phyloP scores from a whole-genome alignment of 2,888 invertebrate species.

The Lomographa bimaculata region DNA sequence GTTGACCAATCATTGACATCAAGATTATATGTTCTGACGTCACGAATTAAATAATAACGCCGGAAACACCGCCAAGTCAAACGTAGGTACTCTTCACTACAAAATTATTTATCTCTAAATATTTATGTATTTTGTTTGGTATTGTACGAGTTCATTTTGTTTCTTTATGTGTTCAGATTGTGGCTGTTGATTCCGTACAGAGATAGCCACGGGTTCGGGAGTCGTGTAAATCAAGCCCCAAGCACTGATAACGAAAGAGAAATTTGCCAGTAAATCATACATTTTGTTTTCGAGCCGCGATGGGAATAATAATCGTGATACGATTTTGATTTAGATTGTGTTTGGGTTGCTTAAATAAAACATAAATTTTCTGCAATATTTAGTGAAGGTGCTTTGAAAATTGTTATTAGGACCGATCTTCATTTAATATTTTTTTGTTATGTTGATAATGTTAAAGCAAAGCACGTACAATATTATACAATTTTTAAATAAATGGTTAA shows the following conservation, averaged over 20 bases:
- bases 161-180: constrained; percentile 33
- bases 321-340: constrained; percentile 38
- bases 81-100: too few relatives aligned
- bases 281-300: constrained; percentile 63
- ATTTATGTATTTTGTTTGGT: constrained; percentile 18
- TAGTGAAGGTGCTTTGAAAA: too few relatives aligned
- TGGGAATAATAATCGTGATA: constrained; percentile 53
- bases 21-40: too few relatives aligned
- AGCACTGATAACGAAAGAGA: constrained; percentile 65
- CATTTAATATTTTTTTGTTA: too few relatives aligned
- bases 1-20: too few relatives aligned
- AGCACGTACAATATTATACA: too few relatives aligned
- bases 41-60: too few relatives aligned
- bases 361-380: too few relatives aligned
- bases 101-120: constrained; percentile 2
- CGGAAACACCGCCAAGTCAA: neutral
- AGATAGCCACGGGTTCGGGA: constrained; percentile 42
- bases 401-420: too few relatives aligned
- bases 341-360: too few relatives aligned
- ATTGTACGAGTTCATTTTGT: constrained; percentile 27
- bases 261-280: constrained; percentile 73
- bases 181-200: constrained; percentile 29
- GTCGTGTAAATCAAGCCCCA: constrained; percentile 73
- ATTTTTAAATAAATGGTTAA: too few relatives aligned
- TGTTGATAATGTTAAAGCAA: too few relatives aligned